Evolutionary conservation across 2,797 vertebrate genomes (phyloP).

Genomic region (Taenioides sp.): DNA sequence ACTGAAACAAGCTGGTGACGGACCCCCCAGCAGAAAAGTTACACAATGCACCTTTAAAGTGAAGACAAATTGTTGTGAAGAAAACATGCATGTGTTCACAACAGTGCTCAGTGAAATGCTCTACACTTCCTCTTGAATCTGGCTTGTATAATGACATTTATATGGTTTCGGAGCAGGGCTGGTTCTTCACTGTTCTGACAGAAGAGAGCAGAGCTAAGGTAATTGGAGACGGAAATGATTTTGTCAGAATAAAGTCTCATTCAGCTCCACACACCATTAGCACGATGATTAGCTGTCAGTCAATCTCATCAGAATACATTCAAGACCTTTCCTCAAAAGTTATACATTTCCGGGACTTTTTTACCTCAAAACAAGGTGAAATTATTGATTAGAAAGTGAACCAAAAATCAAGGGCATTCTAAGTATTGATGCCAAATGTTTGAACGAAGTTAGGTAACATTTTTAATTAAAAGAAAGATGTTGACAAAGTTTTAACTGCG

Average conservation of each 20-base stretch:
- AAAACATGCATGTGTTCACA: neutral
- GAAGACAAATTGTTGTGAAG: neutral
- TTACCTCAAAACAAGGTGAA: neutral
- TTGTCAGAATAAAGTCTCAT: conserved; percentile 8
- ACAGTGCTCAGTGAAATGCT: neutral
- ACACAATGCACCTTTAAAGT: too few species aligned
- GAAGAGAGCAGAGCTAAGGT: neutral
- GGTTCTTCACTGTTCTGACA: neutral
- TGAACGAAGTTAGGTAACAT: neutral
- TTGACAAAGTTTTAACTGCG: neutral
- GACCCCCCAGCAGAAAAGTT: too few species aligned
- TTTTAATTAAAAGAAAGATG: conserved; percentile 3
- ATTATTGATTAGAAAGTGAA: neutral
- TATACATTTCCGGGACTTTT: neutral
- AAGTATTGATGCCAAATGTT: too few species aligned
- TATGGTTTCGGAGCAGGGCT: neutral
- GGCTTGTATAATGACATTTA: neutral
- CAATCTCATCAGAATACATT: neutral
- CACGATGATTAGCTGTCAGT: neutral
- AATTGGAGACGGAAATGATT: conserved; percentile 6
- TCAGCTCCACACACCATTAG: neutral
- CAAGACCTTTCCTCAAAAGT: neutral
- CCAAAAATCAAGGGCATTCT: neutral
- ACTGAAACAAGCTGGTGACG: too few species aligned
- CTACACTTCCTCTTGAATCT: neutral